Base-by-base conservation (phyloP, 2,797 vertebrate species). In the Lutjanus argentimaculatus region DNA sequence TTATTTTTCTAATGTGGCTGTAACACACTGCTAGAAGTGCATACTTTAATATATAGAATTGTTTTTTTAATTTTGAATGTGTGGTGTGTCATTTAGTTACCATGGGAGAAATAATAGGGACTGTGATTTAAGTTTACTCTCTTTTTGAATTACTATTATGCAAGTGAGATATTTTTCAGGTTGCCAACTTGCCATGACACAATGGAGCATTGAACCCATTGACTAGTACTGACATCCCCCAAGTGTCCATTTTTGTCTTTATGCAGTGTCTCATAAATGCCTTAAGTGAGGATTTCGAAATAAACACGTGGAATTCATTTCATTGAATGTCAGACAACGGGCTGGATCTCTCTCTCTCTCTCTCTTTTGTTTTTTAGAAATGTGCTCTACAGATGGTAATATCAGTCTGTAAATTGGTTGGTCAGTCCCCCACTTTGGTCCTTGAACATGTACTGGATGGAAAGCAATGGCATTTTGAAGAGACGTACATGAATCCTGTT, bases 211-310 rank as follows among this genome's bases (percentile, higher is more conserved):
- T 72, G 79, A 90, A 85, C 66, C 65, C 77, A 84, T 83, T 75
- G 72, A 86, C 83, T 87, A 85, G 71, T 81, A 85, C 85, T 58
- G 75, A 89, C 87, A 80, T 90, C 88, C 86, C 75, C 83, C 79
- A 84, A 88, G 89, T 93, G 89, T 91, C 90, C 81, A 84, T 90
- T 86, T 90, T 83, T 94, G 92, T 96, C 89, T 90, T 94, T 92
- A 95, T 95, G 94, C 95, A 95, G 94, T 94, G 90, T 94, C 93
- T 96, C 93, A 94, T 95, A 92, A 95, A 94, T 95, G 95, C 95
- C 95, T 96, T 96, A 96, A 95, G 85, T 94, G 94, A 95, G 85
- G 89, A 94, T 89, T 93, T 93, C 89, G 71, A 91, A 96, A 95
- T 96, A 96, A 96, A 96, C 68, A 83, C 67, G 53, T 86, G 77